A percentile compares a stretch with the other conserved stretches of the same genome.
These are phyloP conservation scores for Xyliphius kryptos DNA, from an alignment of 2,113 vertebrate species.

Conservation along the genomic window DNA sequence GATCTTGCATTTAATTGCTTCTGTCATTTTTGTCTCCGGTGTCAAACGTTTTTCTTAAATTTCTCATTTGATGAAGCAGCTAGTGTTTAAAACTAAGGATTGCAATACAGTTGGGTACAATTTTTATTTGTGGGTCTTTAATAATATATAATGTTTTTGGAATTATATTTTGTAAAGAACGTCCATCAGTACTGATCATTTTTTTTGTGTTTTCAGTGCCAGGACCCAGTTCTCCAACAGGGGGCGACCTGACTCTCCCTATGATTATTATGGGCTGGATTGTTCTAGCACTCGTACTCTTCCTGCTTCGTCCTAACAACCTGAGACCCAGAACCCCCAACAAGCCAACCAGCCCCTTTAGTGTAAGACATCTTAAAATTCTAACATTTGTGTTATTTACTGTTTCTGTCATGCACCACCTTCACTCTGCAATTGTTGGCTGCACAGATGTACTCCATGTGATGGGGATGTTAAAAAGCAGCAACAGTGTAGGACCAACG, in stretches of 20 bases:
- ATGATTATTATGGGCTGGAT: constrained; percentile 91
- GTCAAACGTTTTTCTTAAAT: too few relatives aligned
- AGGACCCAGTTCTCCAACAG: constrained; percentile 70
- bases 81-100: too few relatives aligned
- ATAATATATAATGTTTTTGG: not conserved
- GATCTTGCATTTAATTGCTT: too few relatives aligned
- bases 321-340: constrained; percentile 69
- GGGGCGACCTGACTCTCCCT: constrained; percentile 74
- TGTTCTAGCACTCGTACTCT: constrained; percentile 80
- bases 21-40: too few relatives aligned
- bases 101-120: too few relatives aligned
- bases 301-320: constrained; percentile 80
- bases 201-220: constrained; percentile 72
- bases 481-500: not conserved
- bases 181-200: too few relatives aligned
- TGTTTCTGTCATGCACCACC: too few relatives aligned
- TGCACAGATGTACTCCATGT: too few relatives aligned
- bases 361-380: constrained; percentile 69
- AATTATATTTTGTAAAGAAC: not conserved
- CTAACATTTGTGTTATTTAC: not conserved
- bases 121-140: too few relatives aligned
- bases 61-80: too few relatives aligned
- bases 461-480: too few relatives aligned
- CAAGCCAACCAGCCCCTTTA: constrained; percentile 74
- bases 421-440: too few relatives aligned